Percentiles rank a stretch among this genome's conserved stretches.
Evolutionary conservation across 37 sponge, comb jelly and placozoan genomes (phyloP).

Genomic region (Bolinopsis microptera): DNA sequence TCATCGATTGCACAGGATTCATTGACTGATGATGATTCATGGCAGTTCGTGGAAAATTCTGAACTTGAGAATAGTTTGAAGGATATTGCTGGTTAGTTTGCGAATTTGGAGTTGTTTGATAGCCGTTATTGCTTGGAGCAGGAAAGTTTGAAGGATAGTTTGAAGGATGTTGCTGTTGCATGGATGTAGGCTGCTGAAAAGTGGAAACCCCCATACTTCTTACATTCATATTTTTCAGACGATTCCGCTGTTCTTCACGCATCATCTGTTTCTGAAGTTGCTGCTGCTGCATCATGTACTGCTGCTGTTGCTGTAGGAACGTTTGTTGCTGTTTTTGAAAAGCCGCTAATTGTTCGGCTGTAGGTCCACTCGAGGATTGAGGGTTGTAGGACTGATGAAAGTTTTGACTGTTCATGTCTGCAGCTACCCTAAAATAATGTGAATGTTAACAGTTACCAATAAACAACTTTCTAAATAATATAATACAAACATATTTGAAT

Average conservation of each 20-base stretch:
- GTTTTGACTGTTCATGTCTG: slow-evolving; percentile 37
- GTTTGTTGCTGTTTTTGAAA: slow-evolving; percentile 16
- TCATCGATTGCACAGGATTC: neutral
- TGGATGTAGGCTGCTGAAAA: neutral
- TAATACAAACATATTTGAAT: neutral
- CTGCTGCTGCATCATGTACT: slow-evolving; percentile 12
- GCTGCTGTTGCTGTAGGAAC: slow-evolving; percentile 24
- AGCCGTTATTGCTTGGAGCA: too few species aligned
- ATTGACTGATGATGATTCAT: neutral
- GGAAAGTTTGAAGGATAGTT: neutral
- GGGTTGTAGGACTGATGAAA: neutral
- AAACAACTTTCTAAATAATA: neutral
- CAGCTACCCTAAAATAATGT: neutral
- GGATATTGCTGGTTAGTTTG: neutral
- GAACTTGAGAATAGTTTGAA: neutral
- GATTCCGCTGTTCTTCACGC: slow-evolving; percentile 33
- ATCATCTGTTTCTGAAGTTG: slow-evolving; percentile 62
- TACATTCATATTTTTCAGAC: slow-evolving; percentile 47
- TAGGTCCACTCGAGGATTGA: neutral
- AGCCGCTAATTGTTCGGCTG: neutral
- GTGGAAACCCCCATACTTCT: slow-evolving; percentile 34
- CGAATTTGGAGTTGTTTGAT: too few species aligned
- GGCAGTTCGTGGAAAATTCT: neutral
- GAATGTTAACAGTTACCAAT: neutral
- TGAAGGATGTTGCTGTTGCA: neutral